phyloP scores from a whole-genome alignment of 2,797 vertebrate species.

The Buphagus erythrorhynchus region DNA sequence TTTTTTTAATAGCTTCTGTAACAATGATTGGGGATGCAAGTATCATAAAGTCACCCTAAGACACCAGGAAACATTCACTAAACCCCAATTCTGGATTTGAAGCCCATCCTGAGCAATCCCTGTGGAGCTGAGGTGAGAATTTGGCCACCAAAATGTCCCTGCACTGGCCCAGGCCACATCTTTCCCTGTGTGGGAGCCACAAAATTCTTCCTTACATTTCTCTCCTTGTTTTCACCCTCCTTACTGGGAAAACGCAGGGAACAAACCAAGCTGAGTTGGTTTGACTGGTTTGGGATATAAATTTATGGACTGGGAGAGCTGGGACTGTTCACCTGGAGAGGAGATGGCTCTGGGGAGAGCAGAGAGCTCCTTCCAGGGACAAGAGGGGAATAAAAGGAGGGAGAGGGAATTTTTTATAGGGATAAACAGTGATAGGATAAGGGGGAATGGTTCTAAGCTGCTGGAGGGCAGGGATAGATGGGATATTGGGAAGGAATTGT shows the following conservation, averaged over 20 bases:
- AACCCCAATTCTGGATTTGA: not conserved
- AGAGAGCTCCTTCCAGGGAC: not conserved
- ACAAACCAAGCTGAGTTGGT: not conserved
- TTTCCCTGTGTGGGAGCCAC: fast-evolving
- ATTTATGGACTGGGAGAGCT: not conserved
- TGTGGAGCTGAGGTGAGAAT: not conserved
- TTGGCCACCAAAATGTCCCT: not conserved
- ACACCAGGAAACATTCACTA: not conserved
- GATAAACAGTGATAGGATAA: not conserved
- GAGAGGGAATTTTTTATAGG: not conserved
- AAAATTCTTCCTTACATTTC: not conserved
- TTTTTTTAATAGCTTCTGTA: no score
- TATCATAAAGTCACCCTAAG: no score
- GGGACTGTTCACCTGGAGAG: not conserved
- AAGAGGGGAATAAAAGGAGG: not conserved
- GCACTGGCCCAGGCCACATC: fast-evolving
- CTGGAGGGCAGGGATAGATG: not conserved
- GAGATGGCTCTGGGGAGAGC: not conserved
- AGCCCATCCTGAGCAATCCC: not conserved
- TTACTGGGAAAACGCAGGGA: not conserved
- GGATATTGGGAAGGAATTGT: not conserved
- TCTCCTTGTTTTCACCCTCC: not conserved
- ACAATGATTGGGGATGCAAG: no score
- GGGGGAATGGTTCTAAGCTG: not conserved
- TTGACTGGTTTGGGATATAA: not conserved